Conservation (phyloP, 2,888 invertebrate genomes). For the Mermis nigrescens region DNA sequence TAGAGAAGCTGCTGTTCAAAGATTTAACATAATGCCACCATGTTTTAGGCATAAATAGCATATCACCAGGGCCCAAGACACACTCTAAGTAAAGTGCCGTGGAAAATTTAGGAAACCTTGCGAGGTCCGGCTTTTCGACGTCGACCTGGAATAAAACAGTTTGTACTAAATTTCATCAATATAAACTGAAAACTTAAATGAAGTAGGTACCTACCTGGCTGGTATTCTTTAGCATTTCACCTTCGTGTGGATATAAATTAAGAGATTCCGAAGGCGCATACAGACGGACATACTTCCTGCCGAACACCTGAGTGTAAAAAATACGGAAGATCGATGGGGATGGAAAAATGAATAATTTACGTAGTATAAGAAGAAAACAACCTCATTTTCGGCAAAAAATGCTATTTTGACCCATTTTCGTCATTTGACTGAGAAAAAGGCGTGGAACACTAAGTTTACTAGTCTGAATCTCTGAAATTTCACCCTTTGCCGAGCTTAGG, state of each 20-base stretch:
- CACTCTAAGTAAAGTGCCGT: conserved; percentile 43
- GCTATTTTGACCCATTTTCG: too few relatives aligned
- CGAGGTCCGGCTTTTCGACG: conserved; percentile 53
- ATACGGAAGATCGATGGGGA: too few relatives aligned
- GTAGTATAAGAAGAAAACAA: too few relatives aligned
- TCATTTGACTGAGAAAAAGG: too few relatives aligned
- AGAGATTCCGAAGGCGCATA: conserved; percentile 52
- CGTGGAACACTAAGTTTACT: too few relatives aligned
- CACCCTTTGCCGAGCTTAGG: too few relatives aligned
- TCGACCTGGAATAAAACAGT: conserved; percentile 43
- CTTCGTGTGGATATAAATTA: conserved; percentile 56
- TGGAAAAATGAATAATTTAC: too few relatives aligned
- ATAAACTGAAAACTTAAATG: neutral
- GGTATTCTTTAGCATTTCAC: conserved; percentile 60
- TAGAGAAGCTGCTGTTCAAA: conserved; percentile 69
- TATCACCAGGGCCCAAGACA: conserved; percentile 59
- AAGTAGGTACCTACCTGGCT: conserved; percentile 43
- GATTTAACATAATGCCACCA: conserved; percentile 95
- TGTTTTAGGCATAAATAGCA: conserved; percentile 76
- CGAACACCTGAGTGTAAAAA: conserved; percentile 39
- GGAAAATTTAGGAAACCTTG: conserved; percentile 49
- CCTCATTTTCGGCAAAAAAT: too few relatives aligned
- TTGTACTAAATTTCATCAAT: neutral
- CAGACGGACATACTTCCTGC: conserved; percentile 66
- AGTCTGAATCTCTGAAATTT: too few relatives aligned